Evolutionary conservation across 2,888 invertebrate genomes (phyloP).

Genomic region (Apamea sordens): DNA sequence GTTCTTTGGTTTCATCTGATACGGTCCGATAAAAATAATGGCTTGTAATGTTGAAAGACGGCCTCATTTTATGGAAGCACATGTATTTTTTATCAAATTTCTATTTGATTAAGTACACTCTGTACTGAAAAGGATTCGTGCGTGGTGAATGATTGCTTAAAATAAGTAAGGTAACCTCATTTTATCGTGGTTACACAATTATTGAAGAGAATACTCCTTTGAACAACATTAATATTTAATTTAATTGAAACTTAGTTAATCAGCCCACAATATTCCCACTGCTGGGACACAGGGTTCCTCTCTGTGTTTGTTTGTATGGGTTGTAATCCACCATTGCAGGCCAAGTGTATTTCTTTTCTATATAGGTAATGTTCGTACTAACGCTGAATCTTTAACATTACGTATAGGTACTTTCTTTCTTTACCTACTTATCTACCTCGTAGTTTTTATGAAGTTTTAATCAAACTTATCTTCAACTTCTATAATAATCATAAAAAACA

Average conservation of each 20-base stretch:
- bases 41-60: constrained; percentile 36
- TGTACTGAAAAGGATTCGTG: constrained; percentile 8
- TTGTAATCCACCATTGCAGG: no score
- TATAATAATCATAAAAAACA: neutral
- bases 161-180: neutral
- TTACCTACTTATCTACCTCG: no score
- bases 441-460: neutral
- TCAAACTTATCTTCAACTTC: neutral
- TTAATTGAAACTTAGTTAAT: neutral
- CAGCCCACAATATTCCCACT: no score
- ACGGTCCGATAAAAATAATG: constrained; percentile 55
- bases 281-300: no score
- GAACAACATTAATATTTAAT: neutral
- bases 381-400: neutral
- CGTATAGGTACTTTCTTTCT: neutral
- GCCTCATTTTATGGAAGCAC: constrained; percentile 34
- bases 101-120: constrained; percentile 30
- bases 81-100: constrained; percentile 37
- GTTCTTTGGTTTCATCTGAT: constrained; percentile 53
- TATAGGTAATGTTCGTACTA: neutral
- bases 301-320: no score
- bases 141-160: constrained; percentile 4
- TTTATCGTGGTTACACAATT: neutral
- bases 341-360: no score
- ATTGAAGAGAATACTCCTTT: neutral